Evolutionary conservation across 2,888 invertebrate genomes (phyloP).

Genomic region (Aethes cnicana): DNA sequence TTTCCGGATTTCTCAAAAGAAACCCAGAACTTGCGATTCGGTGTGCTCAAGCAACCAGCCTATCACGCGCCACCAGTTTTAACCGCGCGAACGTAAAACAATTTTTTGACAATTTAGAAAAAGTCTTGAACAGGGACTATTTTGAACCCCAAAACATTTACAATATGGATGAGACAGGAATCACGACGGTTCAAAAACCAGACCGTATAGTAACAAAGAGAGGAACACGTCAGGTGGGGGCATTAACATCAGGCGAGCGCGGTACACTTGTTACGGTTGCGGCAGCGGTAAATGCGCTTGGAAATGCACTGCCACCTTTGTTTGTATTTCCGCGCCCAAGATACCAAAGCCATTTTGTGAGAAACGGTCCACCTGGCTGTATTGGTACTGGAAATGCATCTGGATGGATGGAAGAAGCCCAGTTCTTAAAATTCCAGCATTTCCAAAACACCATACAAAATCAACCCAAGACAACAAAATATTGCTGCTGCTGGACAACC

Average conservation of each 20-base stretch:
- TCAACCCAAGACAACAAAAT: slow-evolving; percentile 32
- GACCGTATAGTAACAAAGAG: slow-evolving; percentile 42
- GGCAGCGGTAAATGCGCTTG: slow-evolving; percentile 36
- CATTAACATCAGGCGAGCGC: slow-evolving; percentile 35
- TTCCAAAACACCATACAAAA: slow-evolving; percentile 37
- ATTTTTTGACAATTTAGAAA: slow-evolving; percentile 40
- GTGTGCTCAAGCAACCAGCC: slow-evolving; percentile 31
- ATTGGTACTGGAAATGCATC: slow-evolving; percentile 34
- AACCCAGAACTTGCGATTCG: slow-evolving; percentile 30
- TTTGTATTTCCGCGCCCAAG: slow-evolving; percentile 42
- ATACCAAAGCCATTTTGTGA: slow-evolving; percentile 39
- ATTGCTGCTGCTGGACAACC: slow-evolving; percentile 42
- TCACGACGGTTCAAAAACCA: slow-evolving; percentile 46
- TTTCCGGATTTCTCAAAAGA: slow-evolving; percentile 22
- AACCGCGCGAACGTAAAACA: slow-evolving; percentile 38
- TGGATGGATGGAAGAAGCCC: slow-evolving; percentile 31
- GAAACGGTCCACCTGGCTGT: slow-evolving; percentile 39
- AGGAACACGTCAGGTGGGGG: slow-evolving; percentile 48
- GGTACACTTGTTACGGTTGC: not conserved
- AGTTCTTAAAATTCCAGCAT: slow-evolving; percentile 40
- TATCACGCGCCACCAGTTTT: slow-evolving; percentile 39
- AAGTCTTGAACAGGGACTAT: slow-evolving; percentile 36
- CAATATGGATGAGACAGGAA: slow-evolving; percentile 52
- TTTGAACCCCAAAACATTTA: slow-evolving; percentile 41
- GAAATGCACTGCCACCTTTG: slow-evolving; percentile 42